Percentiles rank a stretch among this genome's conserved stretches.
Evolutionary conservation across 35 echinoderm and acorn worm genomes (phyloP).

Genomic region (Hemicentrotus pulcherrimus): DNA sequence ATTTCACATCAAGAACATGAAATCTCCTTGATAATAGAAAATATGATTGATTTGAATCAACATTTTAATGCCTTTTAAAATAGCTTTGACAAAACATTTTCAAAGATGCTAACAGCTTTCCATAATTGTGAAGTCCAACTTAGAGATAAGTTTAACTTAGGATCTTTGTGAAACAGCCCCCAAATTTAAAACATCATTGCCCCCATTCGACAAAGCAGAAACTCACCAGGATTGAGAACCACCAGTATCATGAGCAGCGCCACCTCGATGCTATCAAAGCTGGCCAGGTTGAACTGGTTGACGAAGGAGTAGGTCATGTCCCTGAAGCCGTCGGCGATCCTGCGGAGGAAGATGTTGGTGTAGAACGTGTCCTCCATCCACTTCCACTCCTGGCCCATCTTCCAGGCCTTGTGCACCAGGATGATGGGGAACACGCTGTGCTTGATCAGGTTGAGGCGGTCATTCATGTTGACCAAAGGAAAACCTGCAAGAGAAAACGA

Average conservation of each 20-base stretch:
- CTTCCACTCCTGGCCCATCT: background rate
- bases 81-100: no score
- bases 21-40: no score
- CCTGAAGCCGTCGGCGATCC: constrained; percentile 23
- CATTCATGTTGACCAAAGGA: background rate
- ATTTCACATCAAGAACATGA: no score
- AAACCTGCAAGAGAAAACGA: constrained; percentile 10
- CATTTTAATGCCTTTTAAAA: no score
- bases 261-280: constrained; percentile 54
- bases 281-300: constrained; percentile 32
- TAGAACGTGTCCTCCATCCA: constrained; percentile 63
- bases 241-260: constrained; percentile 44
- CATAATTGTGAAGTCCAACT: no score
- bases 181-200: no score
- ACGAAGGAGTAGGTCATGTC: constrained; percentile 7
- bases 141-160: no score
- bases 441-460: constrained; percentile 57
- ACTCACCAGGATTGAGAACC: constrained; percentile 41
- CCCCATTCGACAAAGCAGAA: background rate
- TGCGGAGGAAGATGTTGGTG: background rate
- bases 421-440: constrained; percentile 50
- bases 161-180: no score
- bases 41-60: no score
- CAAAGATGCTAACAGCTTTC: no score
- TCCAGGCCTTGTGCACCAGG: constrained; percentile 53